phyloP scores from a whole-genome alignment of 2,797 vertebrate genomes.

The Malurus splendens region DNA sequence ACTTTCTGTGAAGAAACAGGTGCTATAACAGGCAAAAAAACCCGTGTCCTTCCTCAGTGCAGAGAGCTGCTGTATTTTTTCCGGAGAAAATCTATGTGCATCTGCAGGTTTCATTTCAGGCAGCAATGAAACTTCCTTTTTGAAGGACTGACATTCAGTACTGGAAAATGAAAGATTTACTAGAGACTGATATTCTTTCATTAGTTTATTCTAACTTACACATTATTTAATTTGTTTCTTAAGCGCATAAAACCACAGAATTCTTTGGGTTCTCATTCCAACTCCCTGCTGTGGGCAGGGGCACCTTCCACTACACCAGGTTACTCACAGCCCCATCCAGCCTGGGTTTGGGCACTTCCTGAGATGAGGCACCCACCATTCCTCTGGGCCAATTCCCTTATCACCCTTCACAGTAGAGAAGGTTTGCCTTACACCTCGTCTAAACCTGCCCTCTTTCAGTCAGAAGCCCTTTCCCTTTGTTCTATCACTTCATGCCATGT shows the following conservation, averaged over 20 bases:
- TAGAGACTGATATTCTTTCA: not conserved
- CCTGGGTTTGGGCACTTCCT: too few species aligned
- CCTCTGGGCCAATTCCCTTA: not conserved
- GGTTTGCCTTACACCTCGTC: not conserved
- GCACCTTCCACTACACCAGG: not conserved
- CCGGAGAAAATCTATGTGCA: not conserved
- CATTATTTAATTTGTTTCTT: not conserved
- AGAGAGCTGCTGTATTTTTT: not conserved
- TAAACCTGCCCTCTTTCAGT: not conserved
- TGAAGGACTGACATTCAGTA: not conserved
- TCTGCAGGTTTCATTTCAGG: not conserved
- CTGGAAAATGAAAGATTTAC: not conserved
- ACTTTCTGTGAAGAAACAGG: not conserved
- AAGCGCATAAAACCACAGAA: not conserved
- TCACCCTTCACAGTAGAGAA: not conserved
- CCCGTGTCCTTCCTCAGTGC: not conserved
- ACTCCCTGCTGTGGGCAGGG: not conserved
- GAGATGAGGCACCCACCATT: rapidly evolving
- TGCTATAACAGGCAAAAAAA: not conserved
- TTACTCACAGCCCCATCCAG: not conserved
- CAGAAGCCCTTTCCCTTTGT: not conserved
- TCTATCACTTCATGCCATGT: not conserved
- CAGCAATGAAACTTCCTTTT: not conserved
- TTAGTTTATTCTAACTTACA: not conserved
- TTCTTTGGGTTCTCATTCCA: not conserved